Percentiles rank a stretch among this genome's conserved stretches.
Conservation (phyloP, 2,113 vertebrate genomes). For the Malurus alboscapulatus region DNA sequence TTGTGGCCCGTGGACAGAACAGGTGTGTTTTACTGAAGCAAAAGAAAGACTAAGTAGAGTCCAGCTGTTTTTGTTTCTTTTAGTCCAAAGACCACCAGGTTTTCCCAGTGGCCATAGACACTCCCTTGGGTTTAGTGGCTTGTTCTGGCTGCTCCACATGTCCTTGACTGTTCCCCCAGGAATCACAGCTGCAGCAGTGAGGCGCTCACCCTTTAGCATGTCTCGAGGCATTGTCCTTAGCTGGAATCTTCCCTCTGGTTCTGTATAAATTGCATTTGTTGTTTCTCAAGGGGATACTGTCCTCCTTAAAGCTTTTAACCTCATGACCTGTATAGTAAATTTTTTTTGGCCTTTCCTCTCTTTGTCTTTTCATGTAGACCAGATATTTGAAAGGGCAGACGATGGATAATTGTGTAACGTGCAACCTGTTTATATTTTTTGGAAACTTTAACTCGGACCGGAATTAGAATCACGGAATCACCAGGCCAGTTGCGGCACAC, state of each 20-base stretch:
- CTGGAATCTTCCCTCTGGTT: slow-evolving; percentile 29
- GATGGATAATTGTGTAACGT: slow-evolving; percentile 78
- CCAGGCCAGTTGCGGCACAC: slow-evolving; percentile 73
- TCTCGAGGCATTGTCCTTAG: slow-evolving; percentile 11
- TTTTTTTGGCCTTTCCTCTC: slow-evolving; percentile 77
- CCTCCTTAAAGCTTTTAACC: slow-evolving; percentile 60
- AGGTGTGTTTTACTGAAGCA: background rate
- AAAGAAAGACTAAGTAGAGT: background rate
- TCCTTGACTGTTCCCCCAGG: background rate
- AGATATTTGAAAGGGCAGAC: slow-evolving; percentile 82
- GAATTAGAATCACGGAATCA: slow-evolving; percentile 50
- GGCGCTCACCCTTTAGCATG: slow-evolving; percentile 30
- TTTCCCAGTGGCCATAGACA: background rate
- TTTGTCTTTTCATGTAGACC: slow-evolving; percentile 77
- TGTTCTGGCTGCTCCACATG: background rate
- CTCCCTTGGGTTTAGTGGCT: background rate
- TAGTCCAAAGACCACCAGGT: background rate
- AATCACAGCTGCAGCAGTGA: slow-evolving; percentile 22
- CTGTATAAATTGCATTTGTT: slow-evolving; percentile 24
- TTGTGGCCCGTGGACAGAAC: background rate
- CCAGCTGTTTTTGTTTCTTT: background rate
- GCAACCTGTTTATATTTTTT: slow-evolving; percentile 67
- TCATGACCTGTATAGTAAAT: slow-evolving; percentile 69
- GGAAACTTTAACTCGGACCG: slow-evolving; percentile 63
- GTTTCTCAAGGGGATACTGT: slow-evolving; percentile 55